Evolutionary conservation across 2,888 invertebrate species (phyloP).

Genomic region (Leptopilina myrica): DNA sequence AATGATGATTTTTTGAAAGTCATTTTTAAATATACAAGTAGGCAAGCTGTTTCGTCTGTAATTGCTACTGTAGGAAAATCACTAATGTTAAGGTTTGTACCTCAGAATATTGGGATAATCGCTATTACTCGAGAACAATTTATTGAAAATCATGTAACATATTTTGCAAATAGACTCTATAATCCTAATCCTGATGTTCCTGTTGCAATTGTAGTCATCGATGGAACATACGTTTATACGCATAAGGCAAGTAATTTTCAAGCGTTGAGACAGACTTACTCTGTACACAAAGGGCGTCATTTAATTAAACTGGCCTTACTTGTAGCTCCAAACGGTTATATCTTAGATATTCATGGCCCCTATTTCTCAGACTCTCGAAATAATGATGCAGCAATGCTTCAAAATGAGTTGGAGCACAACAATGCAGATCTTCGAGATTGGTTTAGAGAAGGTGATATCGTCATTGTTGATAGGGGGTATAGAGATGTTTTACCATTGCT

Average conservation of each 20-base stretch:
- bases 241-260: conserved; percentile 41
- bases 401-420: conserved; percentile 10
- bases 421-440: not conserved
- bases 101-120: conserved; percentile 39
- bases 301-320: conserved; percentile 41
- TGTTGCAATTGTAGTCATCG: conserved; percentile 16
- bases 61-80: conserved; percentile 32
- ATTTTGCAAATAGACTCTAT: conserved; percentile 6
- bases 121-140: conserved; percentile 25
- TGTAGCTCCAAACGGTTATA: conserved; percentile 46
- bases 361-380: conserved; percentile 48
- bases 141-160: conserved; percentile 23
- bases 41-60: conserved; percentile 34
- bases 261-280: conserved; percentile 37
- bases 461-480: conserved; percentile 44
- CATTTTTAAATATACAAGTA: conserved; percentile 25
- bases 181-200: conserved; percentile 18
- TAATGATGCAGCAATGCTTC: conserved; percentile 42
- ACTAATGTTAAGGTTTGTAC: conserved; percentile 36
- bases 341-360: conserved; percentile 45
- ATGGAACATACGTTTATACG: conserved; percentile 37
- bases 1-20: conserved; percentile 37
- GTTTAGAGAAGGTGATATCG: too few relatives aligned
- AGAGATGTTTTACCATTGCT: conserved; percentile 20
- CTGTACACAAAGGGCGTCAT: conserved; percentile 39